Evolutionary conservation across 2,797 vertebrate genomes (phyloP), one percentile per base, ranked within the genome.

Genomic region (Chaunax sp.): DNA sequence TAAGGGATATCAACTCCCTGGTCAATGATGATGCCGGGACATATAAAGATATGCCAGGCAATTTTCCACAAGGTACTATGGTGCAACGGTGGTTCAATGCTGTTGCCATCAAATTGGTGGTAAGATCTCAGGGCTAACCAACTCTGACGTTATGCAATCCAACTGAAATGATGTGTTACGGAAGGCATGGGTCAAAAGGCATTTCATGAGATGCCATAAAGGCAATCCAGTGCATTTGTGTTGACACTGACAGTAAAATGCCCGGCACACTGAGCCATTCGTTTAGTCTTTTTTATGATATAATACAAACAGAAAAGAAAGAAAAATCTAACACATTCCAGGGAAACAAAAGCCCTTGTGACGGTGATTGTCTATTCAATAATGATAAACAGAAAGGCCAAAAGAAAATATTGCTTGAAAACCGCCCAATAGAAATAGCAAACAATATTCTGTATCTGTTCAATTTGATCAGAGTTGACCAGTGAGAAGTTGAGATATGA

Each of bases 281-380:
- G 78, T 89, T 87, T 84, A 89, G 90, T 91, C 88, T 92, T 90
- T 74, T 80, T 77, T 72, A 85, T 85, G 75, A 83, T 85, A 83
- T 78, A 75, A 86, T 64, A 69, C 45, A 46, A 72, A 44, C 9
- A 28, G 26, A 59, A 56, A 63, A 50, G 22, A 69, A 67, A 61
- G 16, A 56, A 59, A 77, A 84, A 62, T 51, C 15, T 76, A 85
- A 93, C 87, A 90, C 89, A 91, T 92, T 93, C 89, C 84, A 90
- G 87, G 91, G 92, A 92, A 94, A 94, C 88, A 93, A 94, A 94
- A 94, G 92, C 92, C 93, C 93, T 94, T 94, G 91, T 89, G 90
- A 93, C 92, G 92, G 90, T 94, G 93, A 94, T 94, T 94, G 93
- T 94, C 93, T 94, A 88, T 89, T 93, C 86, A 93, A 90, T 87